Evolutionary conservation across 2,888 invertebrate genomes (phyloP), one percentile per base, ranked within the genome.

Genomic region (Agonopterix subpropinquella): DNA sequence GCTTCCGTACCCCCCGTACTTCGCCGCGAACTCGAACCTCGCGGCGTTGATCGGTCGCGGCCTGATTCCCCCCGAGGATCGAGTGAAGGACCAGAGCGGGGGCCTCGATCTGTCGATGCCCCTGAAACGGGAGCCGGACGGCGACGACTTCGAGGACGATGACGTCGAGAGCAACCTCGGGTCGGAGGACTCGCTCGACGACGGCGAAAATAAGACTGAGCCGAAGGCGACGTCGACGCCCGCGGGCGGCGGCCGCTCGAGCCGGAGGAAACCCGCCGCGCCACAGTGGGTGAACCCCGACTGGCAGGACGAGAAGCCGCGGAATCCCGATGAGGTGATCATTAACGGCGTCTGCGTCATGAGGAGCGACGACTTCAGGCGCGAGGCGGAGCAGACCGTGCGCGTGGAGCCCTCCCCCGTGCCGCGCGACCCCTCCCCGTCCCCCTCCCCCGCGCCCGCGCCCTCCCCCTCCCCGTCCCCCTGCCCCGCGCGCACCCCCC

Each of bases 281-380:
- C 98, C 98, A 1, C 98, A 98, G 82, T 98, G 98, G 97, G 97
- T 98, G 4, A 98, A 98, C 80, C 98, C 98, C 7, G 96, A 96
- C 64, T 95, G 95, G 95, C 95, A 95, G 69, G 95, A 94, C 70
- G 91, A 91, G 59, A 89, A 90, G 59, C 88, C 89, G 11, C 79
- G 89, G 43, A 84, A 77, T 68, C 87, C 80, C 55, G 94, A 94
- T 66, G 96, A 96, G 72, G 95, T 96, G 28, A 96, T 97, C 68
- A 96, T 97, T 64, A 97, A 97, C 72, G 97, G 97, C 1, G 97
- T 97, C 28, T 97, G 97, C 73, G 96, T 97, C 5, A 95, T 96
- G 95, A 92, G 95, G 62, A 93, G 94, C 51, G 94, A 94, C 60
- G 94, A 95, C 73, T 94, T 94, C 73, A 79, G 90, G 44, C 80